Evolutionary conservation across 2,888 invertebrate species (phyloP).

Genomic region (Achlya flavicornis): DNA sequence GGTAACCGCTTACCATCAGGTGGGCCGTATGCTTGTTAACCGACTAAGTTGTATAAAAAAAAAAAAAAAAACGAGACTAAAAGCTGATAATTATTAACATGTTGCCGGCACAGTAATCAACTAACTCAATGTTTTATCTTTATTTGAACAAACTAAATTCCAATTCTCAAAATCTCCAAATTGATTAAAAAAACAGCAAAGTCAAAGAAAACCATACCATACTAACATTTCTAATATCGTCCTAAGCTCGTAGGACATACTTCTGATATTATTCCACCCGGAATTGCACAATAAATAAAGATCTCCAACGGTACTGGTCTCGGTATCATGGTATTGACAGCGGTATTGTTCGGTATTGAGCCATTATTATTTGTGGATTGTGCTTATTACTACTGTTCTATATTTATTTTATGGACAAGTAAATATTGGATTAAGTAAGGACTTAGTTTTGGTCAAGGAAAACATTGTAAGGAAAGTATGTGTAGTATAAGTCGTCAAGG

Average conservation of each 20-base stretch:
- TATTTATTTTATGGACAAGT: conserved; percentile 10
- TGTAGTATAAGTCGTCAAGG: background rate
- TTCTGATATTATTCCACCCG: conserved; percentile 10
- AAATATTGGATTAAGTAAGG: conserved; percentile 1
- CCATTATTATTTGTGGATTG: conserved; percentile 7
- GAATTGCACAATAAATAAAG: conserved; percentile 9
- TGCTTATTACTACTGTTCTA: conserved; percentile 4
- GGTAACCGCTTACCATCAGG: no score
- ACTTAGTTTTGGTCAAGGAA: background rate
- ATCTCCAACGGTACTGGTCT: background rate
- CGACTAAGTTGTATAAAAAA: no score
- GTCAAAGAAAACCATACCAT: background rate
- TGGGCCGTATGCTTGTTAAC: no score
- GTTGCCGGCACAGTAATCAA: no score
- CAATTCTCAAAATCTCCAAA: background rate
- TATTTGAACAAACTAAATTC: background rate
- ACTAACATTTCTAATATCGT: background rate
- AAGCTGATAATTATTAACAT: no score
- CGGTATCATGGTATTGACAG: conserved; percentile 11
- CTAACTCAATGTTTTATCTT: no score
- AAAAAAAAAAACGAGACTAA: no score
- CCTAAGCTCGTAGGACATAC: background rate
- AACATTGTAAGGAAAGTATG: background rate
- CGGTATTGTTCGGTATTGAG: conserved; percentile 6
- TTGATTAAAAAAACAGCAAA: background rate